Percentiles rank a stretch among this genome's conserved stretches.
These are phyloP conservation scores for Sarcoramphus papa DNA, from an alignment of 2,797 vertebrate genomes.

Conservation along the genomic window DNA sequence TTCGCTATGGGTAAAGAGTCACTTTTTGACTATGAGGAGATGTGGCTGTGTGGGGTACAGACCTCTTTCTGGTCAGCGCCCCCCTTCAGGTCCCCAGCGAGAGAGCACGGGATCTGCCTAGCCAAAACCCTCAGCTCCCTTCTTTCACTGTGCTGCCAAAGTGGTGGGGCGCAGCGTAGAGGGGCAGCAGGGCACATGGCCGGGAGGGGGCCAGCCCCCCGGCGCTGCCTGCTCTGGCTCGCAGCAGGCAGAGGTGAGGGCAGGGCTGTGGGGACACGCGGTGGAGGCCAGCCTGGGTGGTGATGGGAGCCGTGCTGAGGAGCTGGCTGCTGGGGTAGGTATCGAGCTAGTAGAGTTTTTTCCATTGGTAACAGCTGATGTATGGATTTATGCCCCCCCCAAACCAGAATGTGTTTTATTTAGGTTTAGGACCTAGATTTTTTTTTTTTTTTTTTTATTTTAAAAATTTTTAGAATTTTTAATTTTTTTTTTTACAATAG, in stretches of 20 bases:
- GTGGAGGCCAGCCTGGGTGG: neutral
- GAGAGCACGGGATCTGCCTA: neutral
- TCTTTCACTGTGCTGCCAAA: rapidly evolving
- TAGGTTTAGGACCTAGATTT: neutral
- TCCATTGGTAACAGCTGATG: rapidly evolving
- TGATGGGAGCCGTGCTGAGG: rapidly evolving
- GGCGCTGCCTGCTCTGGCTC: rapidly evolving
- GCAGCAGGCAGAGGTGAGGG: rapidly evolving
- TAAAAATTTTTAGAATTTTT: neutral
- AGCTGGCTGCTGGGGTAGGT: neutral
- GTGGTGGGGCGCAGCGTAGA: rapidly evolving
- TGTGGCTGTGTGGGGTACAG: rapidly evolving
- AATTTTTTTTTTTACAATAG: neutral
- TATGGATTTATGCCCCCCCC: neutral
- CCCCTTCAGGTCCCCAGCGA: neutral
- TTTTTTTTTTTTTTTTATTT: neutral
- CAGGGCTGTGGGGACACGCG: neutral
- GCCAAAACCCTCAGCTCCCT: neutral
- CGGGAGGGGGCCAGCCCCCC: neutral
- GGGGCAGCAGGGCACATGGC: neutral
- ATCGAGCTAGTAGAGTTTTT: rapidly evolving
- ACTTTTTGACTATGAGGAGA: neutral
- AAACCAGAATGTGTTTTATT: neutral
- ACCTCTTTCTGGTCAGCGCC: neutral
- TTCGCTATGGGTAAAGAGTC: neutral